Percentiles rank a stretch among this genome's conserved stretches.
Conservation (phyloP, 2,797 vertebrate genomes). For the Onychomys arenicola region DNA sequence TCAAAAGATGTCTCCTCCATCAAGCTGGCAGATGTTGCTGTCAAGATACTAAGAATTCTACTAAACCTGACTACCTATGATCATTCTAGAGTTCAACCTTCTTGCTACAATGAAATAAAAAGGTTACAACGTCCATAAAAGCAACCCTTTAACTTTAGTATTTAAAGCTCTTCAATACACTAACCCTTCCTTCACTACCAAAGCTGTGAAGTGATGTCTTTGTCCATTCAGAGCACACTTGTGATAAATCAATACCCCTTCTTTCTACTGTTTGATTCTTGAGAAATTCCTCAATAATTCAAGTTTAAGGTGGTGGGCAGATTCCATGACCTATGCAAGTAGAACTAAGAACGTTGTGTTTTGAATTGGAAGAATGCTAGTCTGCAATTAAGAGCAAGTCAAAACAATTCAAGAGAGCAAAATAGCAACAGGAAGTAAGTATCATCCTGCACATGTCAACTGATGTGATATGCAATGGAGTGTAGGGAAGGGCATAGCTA, state of each 20-base stretch:
- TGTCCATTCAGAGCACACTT: constrained; percentile 47
- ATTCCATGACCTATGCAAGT: not conserved
- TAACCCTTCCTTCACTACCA: constrained; percentile 35
- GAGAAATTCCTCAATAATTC: constrained; percentile 25
- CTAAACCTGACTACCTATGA: not conserved
- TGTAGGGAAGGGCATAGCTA: not conserved
- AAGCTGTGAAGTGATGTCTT: constrained; percentile 29
- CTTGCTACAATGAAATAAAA: not conserved
- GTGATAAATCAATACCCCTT: constrained; percentile 45
- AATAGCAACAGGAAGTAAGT: not conserved
- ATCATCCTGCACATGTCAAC: rapidly evolving
- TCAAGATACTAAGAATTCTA: not conserved
- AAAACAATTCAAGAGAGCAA: not conserved
- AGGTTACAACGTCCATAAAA: not conserved
- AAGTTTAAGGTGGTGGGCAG: not conserved
- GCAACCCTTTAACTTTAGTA: not conserved
- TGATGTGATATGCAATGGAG: not conserved
- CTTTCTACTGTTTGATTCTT: not conserved
- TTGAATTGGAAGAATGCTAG: not conserved
- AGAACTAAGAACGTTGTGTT: not conserved
- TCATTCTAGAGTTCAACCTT: not conserved
- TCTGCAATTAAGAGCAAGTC: not conserved
- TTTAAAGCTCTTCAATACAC: constrained; percentile 1
- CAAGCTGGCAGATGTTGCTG: not conserved
- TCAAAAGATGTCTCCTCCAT: not conserved